phyloP scores from a whole-genome alignment of 2,797 vertebrate genomes.

The Peromyscus melanophrys region DNA sequence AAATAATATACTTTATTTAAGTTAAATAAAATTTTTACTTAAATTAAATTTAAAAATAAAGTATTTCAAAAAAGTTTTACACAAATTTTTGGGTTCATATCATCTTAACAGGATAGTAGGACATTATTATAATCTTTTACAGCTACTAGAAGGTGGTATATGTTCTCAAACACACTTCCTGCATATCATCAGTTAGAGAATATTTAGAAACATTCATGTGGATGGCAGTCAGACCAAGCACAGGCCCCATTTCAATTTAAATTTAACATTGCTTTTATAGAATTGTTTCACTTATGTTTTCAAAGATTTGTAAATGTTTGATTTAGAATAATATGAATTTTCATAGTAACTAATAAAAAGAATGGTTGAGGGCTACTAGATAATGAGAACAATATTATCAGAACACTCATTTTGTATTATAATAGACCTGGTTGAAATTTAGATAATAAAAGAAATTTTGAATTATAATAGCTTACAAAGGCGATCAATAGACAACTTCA shows the following conservation, averaged over 20 bases:
- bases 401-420: constrained; percentile 44
- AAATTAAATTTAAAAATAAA: constrained; percentile 5
- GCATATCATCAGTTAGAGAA: constrained; percentile 55
- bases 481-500: constrained; percentile 41
- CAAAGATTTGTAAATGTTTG: constrained; percentile 60
- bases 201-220: constrained; percentile 30
- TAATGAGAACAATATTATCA: constrained; percentile 44
- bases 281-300: constrained; percentile 65
- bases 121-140: constrained; percentile 55
- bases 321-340: constrained; percentile 66
- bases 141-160: constrained; percentile 48
- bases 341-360: constrained; percentile 64
- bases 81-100: constrained; percentile 56
- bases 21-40: background rate
- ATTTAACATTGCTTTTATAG: constrained; percentile 58
- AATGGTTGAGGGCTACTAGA: constrained; percentile 54
- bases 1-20: background rate
- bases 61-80: background rate
- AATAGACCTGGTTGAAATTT: constrained; percentile 59
- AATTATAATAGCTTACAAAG: constrained; percentile 51
- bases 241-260: constrained; percentile 59
- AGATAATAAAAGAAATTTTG: constrained; percentile 53
- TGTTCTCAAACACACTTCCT: constrained; percentile 45
- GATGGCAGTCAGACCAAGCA: constrained; percentile 56
- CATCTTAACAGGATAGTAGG: constrained; percentile 55